Evolutionary conservation across 2,797 vertebrate species (phyloP).

Genomic region (Morus bassanus): DNA sequence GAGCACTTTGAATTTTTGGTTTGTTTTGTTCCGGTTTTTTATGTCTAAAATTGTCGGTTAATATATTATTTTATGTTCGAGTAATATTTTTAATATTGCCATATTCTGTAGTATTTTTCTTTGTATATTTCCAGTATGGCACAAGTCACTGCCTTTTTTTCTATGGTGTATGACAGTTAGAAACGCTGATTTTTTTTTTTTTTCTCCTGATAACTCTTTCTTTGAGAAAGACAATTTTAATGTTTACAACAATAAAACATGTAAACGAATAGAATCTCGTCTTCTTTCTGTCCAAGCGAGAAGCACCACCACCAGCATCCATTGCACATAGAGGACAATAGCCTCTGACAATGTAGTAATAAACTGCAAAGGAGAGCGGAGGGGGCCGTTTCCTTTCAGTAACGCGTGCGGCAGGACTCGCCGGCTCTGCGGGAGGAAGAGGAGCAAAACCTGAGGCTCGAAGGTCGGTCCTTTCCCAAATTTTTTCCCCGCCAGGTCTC

Average conservation of each 20-base stretch:
- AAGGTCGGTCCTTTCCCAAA: not conserved
- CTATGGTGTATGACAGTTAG: constrained; percentile 54
- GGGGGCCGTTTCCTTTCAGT: no score
- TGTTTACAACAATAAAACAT: constrained; percentile 98
- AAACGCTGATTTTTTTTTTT: constrained; percentile 73
- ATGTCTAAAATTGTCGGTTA: constrained; percentile 88
- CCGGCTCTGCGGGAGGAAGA: not conserved
- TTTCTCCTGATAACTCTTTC: constrained; percentile 83
- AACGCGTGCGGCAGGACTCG: no score
- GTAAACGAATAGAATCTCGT: constrained; percentile 75
- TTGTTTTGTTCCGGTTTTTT: constrained; percentile 49
- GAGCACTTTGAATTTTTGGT: constrained; percentile 89
- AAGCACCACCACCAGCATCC: not conserved
- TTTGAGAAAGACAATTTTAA: constrained; percentile 96
- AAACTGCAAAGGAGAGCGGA: no score
- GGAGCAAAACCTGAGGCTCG: not conserved
- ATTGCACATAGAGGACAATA: no score
- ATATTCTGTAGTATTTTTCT: constrained; percentile 82
- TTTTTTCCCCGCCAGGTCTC: no score
- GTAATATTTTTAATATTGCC: constrained; percentile 84
- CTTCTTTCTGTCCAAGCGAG: constrained; percentile 68
- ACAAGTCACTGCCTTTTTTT: constrained; percentile 82
- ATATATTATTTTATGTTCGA: constrained; percentile 83
- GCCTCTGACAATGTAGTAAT: no score
- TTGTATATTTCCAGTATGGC: constrained; percentile 82